Evolutionary conservation across 2,888 invertebrate species (phyloP).

Genomic region (Schizaphis graminum): DNA sequence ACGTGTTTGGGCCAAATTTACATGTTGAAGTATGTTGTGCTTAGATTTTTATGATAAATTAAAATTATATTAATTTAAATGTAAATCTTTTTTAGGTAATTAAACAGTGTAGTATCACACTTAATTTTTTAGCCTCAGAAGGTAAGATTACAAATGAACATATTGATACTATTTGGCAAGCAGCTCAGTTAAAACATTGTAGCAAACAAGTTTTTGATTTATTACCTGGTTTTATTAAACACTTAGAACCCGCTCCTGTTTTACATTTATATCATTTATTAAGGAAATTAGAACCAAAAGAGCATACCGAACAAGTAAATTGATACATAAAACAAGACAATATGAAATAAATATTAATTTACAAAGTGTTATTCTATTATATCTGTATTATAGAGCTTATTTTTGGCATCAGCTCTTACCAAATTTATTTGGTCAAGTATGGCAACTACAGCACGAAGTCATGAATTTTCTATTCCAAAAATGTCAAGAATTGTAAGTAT

Average conservation of each 20-base stretch:
- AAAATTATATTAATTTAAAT: neutral
- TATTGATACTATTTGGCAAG: constrained; percentile 93
- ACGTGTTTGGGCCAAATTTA: constrained; percentile 96
- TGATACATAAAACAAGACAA: neutral
- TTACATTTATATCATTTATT: constrained; percentile 88
- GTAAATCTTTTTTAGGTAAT: constrained; percentile 77
- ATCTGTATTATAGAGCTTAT: constrained; percentile 79
- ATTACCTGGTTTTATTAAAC: constrained; percentile 89
- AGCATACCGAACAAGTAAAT: constrained; percentile 89
- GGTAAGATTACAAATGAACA: constrained; percentile 91
- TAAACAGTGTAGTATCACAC: constrained; percentile 93
- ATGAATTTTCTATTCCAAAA: constrained; percentile 62
- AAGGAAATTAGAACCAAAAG: constrained; percentile 89
- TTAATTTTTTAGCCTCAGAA: constrained; percentile 93
- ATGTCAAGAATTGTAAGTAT: constrained; percentile 44
- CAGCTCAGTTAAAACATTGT: constrained; percentile 94
- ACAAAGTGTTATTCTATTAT: neutral
- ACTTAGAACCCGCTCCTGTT: constrained; percentile 89
- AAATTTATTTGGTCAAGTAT: constrained; percentile 93
- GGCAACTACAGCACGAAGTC: constrained; percentile 68
- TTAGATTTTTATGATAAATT: neutral
- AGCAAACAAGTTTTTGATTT: constrained; percentile 90
- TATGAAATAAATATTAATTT: neutral
- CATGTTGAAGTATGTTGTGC: constrained; percentile 84
- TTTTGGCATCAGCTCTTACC: constrained; percentile 89